phyloP scores from a whole-genome alignment of 2,113 vertebrate genomes.

The Vulpes lagopus region DNA sequence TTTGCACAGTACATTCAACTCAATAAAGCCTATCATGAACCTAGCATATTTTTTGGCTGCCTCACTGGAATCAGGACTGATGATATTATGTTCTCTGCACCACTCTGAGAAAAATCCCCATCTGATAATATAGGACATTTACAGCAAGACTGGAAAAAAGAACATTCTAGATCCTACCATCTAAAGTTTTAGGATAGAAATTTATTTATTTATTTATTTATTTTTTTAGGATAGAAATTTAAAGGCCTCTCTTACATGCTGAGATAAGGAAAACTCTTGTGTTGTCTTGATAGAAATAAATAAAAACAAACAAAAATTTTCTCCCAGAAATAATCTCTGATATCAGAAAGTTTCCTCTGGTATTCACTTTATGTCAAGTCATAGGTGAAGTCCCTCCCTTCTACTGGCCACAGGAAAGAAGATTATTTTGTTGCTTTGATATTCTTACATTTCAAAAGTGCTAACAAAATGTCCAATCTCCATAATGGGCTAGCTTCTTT shows the following conservation, averaged over 20 bases:
- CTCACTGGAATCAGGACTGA: not conserved
- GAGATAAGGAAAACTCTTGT: not conserved
- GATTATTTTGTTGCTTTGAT: not conserved
- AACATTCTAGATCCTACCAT: not conserved
- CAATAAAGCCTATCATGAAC: not conserved
- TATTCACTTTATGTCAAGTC: not conserved
- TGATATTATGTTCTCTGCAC: not conserved
- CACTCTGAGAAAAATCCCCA: not conserved
- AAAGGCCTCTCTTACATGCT: not conserved
- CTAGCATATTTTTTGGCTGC: not conserved
- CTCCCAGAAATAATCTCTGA: constrained; percentile 6
- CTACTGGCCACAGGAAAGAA: not conserved
- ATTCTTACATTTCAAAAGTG: not conserved
- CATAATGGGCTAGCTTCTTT: not conserved
- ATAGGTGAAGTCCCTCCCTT: not conserved
- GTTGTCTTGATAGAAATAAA: not conserved
- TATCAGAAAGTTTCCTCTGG: not conserved
- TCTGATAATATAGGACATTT: not conserved
- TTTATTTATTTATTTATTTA: too few species aligned
- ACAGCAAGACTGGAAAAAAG: not conserved
- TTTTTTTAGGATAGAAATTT: not conserved
- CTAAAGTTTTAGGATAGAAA: not conserved
- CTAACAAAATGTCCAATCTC: not conserved
- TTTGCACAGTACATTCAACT: not conserved
- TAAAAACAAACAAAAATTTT: not conserved